These are phyloP conservation scores for Chamaetylas fuelleborni DNA, from an alignment of 2,113 vertebrate genomes.

Conservation along the genomic window DNA sequence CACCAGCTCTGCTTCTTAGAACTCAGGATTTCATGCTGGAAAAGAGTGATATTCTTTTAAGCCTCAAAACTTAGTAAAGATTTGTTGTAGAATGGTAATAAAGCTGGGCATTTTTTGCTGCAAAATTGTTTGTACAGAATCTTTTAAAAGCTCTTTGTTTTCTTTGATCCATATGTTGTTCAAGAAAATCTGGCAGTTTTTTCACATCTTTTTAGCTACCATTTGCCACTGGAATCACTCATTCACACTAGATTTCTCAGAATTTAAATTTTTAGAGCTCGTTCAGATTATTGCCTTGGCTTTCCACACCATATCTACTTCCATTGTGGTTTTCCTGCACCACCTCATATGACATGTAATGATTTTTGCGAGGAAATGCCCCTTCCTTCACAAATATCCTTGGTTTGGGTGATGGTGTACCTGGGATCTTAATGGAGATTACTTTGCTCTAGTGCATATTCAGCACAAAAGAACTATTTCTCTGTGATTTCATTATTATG, in stretches of 20 bases:
- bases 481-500: background rate
- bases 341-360: accelerated
- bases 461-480: background rate
- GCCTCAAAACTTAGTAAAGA: background rate
- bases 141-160: background rate
- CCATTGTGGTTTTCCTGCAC: background rate
- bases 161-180: background rate
- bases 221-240: background rate
- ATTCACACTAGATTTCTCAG: background rate
- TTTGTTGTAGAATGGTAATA: background rate
- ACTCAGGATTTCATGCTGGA: background rate
- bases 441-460: background rate
- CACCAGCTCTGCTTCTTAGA: background rate
- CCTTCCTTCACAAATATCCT: background rate
- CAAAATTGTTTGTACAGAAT: background rate
- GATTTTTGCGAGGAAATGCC: background rate
- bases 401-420: background rate
- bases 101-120: background rate
- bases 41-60: background rate
- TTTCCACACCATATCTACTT: background rate
- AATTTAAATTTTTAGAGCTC: background rate
- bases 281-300: background rate
- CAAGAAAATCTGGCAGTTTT: background rate
- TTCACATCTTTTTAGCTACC: background rate
- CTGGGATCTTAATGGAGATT: background rate